Conservation (phyloP, 2,888 invertebrate genomes). For the Eupsilia transversa region DNA sequence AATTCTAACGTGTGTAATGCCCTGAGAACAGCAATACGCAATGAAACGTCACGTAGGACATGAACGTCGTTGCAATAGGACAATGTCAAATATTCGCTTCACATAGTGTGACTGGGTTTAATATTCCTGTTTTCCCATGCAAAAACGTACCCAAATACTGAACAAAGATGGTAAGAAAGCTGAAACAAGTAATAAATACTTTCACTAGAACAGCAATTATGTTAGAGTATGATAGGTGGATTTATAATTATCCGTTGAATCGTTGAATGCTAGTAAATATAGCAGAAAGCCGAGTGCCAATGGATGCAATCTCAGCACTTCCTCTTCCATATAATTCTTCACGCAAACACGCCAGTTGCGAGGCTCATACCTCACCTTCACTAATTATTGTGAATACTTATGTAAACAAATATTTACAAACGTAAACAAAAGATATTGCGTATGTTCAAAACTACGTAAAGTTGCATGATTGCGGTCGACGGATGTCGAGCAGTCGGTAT, state of each 20-base stretch:
- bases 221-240: conserved; percentile 37
- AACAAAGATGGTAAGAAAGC: conserved; percentile 23
- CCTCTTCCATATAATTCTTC: conserved; percentile 62
- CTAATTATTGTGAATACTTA: conserved; percentile 26
- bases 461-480: neutral
- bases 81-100: conserved; percentile 14
- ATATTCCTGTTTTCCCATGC: conserved; percentile 4
- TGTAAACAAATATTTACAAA: conserved; percentile 25
- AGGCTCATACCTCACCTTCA: conserved; percentile 14
- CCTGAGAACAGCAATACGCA: conserved; percentile 27
- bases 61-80: conserved; percentile 4
- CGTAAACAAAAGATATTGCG: conserved; percentile 21
- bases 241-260: conserved; percentile 54
- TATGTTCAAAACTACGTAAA: neutral
- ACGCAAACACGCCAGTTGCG: conserved; percentile 59
- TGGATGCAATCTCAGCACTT: conserved; percentile 57
- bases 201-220: conserved; percentile 41
- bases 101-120: neutral
- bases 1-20: conserved; percentile 25
- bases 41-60: conserved; percentile 33
- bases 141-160: neutral
- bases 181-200: conserved; percentile 35
- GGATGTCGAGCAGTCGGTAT: neutral
- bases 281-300: conserved; percentile 50
- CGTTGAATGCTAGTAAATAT: conserved; percentile 53